Base-by-base conservation (phyloP, 92 coral and sea anemone genomes). In the Chrysogorgia sp. region DNA sequence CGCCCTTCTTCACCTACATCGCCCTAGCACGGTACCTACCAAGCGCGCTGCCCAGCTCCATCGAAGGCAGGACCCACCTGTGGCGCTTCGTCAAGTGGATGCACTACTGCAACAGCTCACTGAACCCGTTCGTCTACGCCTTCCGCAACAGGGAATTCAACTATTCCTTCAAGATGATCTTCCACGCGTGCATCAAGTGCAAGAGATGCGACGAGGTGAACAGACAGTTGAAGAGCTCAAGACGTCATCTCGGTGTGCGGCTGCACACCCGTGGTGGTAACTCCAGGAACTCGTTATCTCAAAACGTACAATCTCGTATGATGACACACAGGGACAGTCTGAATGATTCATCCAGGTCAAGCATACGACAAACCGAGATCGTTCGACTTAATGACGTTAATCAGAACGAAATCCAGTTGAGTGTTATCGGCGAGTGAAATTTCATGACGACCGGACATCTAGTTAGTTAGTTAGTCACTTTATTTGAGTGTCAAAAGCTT, bases 61-160 rank as follows among this genome's bases (percentile, higher is more conserved):
- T 79, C 9, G 70, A 77, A 22, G 82, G 58, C 35, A 55, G 82
- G 23, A 65, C 75, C 9, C 89, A 81, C 60, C 69, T 92, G 10
- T 82, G 88, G 12, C 83, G 86, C 21, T 83, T 86, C 70, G 80
- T 90, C 19, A 92, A 92, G 56, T 88, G 91, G 89, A 84, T 91
- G 90, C 97, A 92, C 50, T 92, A 92, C 67, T 80, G 82, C 22
- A 81, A 89, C 26, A 91, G 97, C 21, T 84, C 88, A 34, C 32
- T 91, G 2, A 92, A 92, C 49, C 97, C 97, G 0, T 91, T 90
- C 9, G 92, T 92, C 26, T 92, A 92, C 83, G 92, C 97, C 13
- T 90, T 82, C 55, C 69, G 97, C 40, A 89, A 88, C 74, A 88
- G 40, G 75, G 93, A 92, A 22, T 87, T 92, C 70, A 82, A 83